Evolutionary conservation across 1,140 invertebrate species (phyloP), one percentile per base, ranked within the genome.

Genomic region (Anastrepha ludens): DNA sequence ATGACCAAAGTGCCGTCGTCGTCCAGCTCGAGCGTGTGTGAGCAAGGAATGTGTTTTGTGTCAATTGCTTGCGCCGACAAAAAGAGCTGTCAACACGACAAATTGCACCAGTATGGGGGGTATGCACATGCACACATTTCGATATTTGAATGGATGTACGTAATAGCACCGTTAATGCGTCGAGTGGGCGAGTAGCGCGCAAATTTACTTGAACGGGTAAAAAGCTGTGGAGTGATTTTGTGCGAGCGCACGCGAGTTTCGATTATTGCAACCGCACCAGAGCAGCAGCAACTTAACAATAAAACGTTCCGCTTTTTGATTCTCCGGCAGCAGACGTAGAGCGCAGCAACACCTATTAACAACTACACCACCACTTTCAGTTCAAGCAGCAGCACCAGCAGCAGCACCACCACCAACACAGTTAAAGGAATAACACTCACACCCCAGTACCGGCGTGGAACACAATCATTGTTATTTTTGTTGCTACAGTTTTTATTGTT

Each of bases 231-330:
- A 8, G n/a, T 78, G 74, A 55, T 81, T 81, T 81, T 81, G 74
- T 81, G 74, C 74, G 74, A 58, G 9, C 74, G 74, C 74, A 81
- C 74, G 74, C 74, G 50, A 81, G 44, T 81, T 20, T 55, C 74
- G 74, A 20, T 55, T 81, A 58, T 55, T 55, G 50, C 74, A 55
- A 81, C 74, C 74, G 50, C 47, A 81, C 74, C 50, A 81, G 50
- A 81, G 74, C 74, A 81, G 47, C 74, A 81, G 74, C 74, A 81
- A 50, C 44, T 20, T 81, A 81, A 81, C 47, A 81, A 81, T 81
- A 81, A 81, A 81, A 81, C 74, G 74, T 81, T 81, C 44, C 74
- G 74, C 74, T 81, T 81, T 81, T 81, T 81, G 74, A 81, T 81
- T 78, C 59, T 78, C 85, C 88, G 85, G 39, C 87, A 44, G 87